These are phyloP conservation scores for Drosophila paulistorum DNA, from an alignment of 1,140 invertebrate species.

Conservation along the genomic window DNA sequence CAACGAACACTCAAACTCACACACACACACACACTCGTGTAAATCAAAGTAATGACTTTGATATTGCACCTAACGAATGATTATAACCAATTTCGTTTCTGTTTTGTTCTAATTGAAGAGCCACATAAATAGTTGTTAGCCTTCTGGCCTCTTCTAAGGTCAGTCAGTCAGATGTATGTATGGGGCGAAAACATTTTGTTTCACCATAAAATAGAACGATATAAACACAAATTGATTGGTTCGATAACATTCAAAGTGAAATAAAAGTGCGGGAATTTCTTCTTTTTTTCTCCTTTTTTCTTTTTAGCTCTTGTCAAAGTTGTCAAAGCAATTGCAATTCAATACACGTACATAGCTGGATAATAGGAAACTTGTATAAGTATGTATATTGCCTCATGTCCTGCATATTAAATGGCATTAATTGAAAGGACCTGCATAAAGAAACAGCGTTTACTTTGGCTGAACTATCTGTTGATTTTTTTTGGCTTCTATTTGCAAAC, in stretches of 20 bases:
- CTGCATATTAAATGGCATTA: conserved; percentile 24
- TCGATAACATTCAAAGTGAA: conserved; percentile 4
- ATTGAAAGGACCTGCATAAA: conserved; percentile 19
- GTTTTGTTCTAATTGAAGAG: not conserved
- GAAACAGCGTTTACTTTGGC: not conserved
- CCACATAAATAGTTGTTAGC: not conserved
- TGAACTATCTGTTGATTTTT: conserved; percentile 9
- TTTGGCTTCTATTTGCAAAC: not conserved
- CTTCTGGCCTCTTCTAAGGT: not conserved
- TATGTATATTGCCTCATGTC: conserved; percentile 21
- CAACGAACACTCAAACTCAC: not conserved
- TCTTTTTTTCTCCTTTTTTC: too few relatives aligned
- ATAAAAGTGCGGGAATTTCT: conserved; percentile 42
- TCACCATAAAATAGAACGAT: conserved; percentile 1
- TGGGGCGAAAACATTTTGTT: not conserved
- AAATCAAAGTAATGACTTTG: not conserved
- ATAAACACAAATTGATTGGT: conserved; percentile 12
- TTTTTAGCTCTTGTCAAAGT: conserved; percentile 35
- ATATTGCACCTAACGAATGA: not conserved
- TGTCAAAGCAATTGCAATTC: conserved; percentile 30
- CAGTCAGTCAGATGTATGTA: not conserved
- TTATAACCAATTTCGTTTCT: not conserved
- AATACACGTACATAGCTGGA: conserved; percentile 12
- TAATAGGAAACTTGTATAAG: conserved; percentile 20
- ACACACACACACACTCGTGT: not conserved